phyloP scores from a whole-genome alignment of 2,888 invertebrate species.

The Lithophane socia region DNA sequence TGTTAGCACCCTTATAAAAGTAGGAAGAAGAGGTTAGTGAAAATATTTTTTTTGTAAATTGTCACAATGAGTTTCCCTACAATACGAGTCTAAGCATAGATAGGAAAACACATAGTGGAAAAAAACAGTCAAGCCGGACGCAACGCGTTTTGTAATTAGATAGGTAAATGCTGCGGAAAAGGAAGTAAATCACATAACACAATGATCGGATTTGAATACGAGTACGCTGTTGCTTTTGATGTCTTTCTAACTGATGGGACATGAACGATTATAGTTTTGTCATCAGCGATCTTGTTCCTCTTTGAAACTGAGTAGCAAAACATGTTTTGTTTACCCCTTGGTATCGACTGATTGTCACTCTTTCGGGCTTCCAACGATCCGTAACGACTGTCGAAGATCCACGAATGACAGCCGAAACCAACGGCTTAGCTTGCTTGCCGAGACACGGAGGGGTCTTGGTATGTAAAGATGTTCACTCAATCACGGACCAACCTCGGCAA shows the following conservation, averaged over 20 bases:
- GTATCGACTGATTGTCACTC: too few relatives aligned
- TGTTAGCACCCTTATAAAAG: too few relatives aligned
- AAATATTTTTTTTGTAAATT: neutral
- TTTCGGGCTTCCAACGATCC: too few relatives aligned
- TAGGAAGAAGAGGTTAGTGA: neutral
- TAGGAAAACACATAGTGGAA: neutral
- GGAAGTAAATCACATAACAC: conserved; percentile 19
- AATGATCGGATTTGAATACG: conserved; percentile 3
- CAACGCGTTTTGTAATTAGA: neutral
- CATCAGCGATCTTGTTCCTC: neutral
- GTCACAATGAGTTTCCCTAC: neutral
- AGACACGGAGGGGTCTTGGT: too few relatives aligned
- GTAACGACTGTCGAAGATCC: too few relatives aligned
- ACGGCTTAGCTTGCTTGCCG: too few relatives aligned
- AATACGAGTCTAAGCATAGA: neutral
- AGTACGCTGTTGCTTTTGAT: neutral
- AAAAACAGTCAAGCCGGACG: neutral
- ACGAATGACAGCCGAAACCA: too few relatives aligned
- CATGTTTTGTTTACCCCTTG: neutral
- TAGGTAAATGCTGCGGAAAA: conserved; percentile 14
- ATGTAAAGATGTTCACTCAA: too few relatives aligned
- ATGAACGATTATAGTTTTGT: neutral
- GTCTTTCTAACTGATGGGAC: conserved; percentile 3
- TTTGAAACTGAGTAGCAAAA: neutral
- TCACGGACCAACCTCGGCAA: too few relatives aligned